Conservation (phyloP, 2,113 vertebrate genomes). For the Zosterops hypoxanthus region DNA sequence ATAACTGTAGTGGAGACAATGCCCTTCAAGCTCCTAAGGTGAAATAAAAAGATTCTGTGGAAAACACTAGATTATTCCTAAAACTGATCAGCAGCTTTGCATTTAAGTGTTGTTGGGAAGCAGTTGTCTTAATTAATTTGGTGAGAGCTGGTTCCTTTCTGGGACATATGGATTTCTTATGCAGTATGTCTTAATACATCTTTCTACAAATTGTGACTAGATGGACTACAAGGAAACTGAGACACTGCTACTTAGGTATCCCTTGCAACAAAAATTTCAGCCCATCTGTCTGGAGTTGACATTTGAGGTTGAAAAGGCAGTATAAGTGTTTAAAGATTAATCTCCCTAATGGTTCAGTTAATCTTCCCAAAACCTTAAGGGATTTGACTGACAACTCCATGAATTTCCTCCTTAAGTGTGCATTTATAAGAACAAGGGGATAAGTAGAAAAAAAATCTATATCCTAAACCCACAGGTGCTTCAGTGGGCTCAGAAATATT, state of each 20-base stretch:
- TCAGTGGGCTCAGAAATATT: neutral
- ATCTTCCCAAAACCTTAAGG: neutral
- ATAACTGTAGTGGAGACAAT: neutral
- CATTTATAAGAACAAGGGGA: neutral
- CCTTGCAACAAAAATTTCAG: neutral
- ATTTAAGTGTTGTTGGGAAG: neutral
- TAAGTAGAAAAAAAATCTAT: neutral
- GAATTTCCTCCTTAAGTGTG: neutral
- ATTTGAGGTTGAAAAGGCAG: neutral
- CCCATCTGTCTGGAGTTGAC: neutral
- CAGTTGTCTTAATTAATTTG: neutral
- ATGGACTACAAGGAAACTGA: neutral
- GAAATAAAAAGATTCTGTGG: neutral
- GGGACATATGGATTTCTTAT: neutral
- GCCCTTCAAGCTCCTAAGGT: neutral
- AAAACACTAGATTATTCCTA: neutral
- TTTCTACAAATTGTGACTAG: neutral
- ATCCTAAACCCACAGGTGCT: neutral
- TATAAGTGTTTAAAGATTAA: conserved; percentile 1
- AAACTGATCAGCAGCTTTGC: neutral
- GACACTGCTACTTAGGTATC: neutral
- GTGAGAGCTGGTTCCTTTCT: neutral
- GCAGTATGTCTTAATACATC: neutral
- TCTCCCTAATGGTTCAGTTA: conserved; percentile 7
- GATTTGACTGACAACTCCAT: neutral